These are phyloP conservation scores for Liposcelis brunnea DNA, from an alignment of 2,888 invertebrate genomes.

Conservation along the genomic window DNA sequence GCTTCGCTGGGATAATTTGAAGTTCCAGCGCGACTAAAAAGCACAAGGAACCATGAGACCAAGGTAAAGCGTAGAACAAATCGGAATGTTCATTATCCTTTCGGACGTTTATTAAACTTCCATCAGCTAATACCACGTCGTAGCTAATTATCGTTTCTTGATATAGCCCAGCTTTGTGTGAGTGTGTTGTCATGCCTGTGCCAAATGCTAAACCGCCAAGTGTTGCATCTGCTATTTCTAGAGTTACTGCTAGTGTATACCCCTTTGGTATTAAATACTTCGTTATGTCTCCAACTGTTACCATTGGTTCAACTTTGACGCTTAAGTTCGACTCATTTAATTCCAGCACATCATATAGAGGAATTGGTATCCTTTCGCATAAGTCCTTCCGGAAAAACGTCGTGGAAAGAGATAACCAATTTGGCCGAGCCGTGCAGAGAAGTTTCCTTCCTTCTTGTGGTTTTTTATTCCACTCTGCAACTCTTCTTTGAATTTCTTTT, in stretches of 20 bases:
- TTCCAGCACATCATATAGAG: constrained; percentile 41
- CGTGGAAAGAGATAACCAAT: constrained; percentile 49
- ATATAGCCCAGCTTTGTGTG: constrained; percentile 50
- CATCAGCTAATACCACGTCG: constrained; percentile 46
- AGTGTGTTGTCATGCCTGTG: constrained; percentile 57
- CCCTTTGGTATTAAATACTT: constrained; percentile 43
- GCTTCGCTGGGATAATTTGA: constrained; percentile 42
- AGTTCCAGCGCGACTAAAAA: constrained; percentile 46
- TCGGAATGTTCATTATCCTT: constrained; percentile 37
- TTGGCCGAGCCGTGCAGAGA: constrained; percentile 47
- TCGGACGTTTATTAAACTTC: constrained; percentile 38
- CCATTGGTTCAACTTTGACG: constrained; percentile 47
- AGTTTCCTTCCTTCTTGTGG: constrained; percentile 31
- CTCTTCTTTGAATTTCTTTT: constrained; percentile 31
- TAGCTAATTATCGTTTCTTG: constrained; percentile 47
- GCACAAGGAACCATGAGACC: constrained; percentile 48
- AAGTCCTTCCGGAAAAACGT: constrained; percentile 44
- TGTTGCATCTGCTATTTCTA: constrained; percentile 51
- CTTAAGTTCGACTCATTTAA: constrained; percentile 38
- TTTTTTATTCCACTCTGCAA: constrained; percentile 35
- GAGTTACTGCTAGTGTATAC: constrained; percentile 47
- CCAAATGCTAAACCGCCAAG: constrained; percentile 50
- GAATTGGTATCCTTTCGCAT: constrained; percentile 43
- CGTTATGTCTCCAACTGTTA: constrained; percentile 46
- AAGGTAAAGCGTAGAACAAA: constrained; percentile 41